Evolutionary conservation across 1,140 invertebrate genomes (phyloP), one percentile per base, ranked within the genome.

Genomic region (Helicoverpa armigera): DNA sequence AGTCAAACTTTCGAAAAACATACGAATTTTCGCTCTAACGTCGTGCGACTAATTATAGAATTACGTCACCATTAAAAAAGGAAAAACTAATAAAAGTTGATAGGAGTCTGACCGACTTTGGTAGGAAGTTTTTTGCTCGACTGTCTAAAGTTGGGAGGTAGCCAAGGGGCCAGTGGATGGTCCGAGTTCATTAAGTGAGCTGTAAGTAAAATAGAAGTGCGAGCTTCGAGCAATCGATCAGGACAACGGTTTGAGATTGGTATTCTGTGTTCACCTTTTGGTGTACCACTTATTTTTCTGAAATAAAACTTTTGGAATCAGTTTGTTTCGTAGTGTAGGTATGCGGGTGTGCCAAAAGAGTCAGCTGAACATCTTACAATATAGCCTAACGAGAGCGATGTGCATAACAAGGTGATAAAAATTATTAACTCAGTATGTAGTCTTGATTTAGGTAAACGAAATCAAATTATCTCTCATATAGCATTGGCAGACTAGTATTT

Each of bases 151-250:
- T 76, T 76, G 73, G 73, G 73, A 31, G 35, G 48, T 12, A 63
- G 58, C 73, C 73, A 76, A 76, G 43, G 73, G 70, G 35, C 35
- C 35, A 51, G 12, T 70, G 35, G 35, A 60, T 75, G 73, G 18
- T 43, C 4, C 56, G 35, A 75, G 53, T 77, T 77, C 75, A 76
- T 77, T 65, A 67, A 53, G 60, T 65, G 51, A 77, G 53, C 50
- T 65, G 54, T 53, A 61, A 77, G 73, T 75, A 75, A 75, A 75
- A 35, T 13, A 61, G 73, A 67, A 67, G 50, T 67, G 75, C 18
- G 43, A 23, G 29, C 58, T 54, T 61, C n/a, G 48, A 12, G n/a
- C 29, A 18, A 77, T 65, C 50, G 61, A 54, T 77, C 60, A 54
- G 16, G 56, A 12, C 51, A 63, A 67, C 61, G 3, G 51, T 76